Evolutionary conservation across 2,888 invertebrate species (phyloP), one percentile per base, ranked within the genome.

Genomic region (Lasioglossum oenotherae): DNA sequence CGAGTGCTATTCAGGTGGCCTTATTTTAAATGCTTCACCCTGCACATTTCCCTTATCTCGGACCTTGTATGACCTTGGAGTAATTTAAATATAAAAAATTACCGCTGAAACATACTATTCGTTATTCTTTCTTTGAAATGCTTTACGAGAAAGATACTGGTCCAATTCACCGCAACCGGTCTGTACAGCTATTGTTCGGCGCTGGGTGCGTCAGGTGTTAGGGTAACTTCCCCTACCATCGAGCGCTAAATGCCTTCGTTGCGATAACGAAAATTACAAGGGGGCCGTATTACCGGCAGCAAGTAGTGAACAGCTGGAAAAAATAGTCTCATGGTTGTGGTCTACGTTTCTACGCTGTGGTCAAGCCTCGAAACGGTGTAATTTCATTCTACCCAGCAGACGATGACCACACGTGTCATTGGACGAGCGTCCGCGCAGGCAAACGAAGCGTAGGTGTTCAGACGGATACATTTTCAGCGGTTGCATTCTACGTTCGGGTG

Each of bases 321-420:
- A 64, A 64, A 64, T 31, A 5, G 60, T 31, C 27, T 31, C 14
- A 1, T 16, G n/a, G 14, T 5, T 64, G 31, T 5, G 16, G 12
- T 31, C 27, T 60, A 5, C 16, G 31, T 31, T 57, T n/a, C 57
- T n/a, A 57, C 2, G 19, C 2, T 5, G 10, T 35, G 78, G 35
- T 74, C 44, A 10, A 27, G 60, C 38, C 49, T 35, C 19, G 74
- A 35, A 60, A 49, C 69, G 79, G 31, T 67, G 79, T 80, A 79
- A 87, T 86, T 85, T 78, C 71, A 82, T 87, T 74, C 74, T n/a
- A 23, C 23, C 69, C 23, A 78, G 64, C 60, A 49, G 53, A 77
- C 46, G 76, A 64, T 35, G 57, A 85, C 75, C 85, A 14, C 85
- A 72, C 46, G 69, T 74, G 74, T 80, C 64, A 41, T 44, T 69